A percentile compares a stretch with the other conserved stretches of the same genome.
phyloP scores from a whole-genome alignment of 2,113 vertebrate species.

The Synchiropus splendidus region DNA sequence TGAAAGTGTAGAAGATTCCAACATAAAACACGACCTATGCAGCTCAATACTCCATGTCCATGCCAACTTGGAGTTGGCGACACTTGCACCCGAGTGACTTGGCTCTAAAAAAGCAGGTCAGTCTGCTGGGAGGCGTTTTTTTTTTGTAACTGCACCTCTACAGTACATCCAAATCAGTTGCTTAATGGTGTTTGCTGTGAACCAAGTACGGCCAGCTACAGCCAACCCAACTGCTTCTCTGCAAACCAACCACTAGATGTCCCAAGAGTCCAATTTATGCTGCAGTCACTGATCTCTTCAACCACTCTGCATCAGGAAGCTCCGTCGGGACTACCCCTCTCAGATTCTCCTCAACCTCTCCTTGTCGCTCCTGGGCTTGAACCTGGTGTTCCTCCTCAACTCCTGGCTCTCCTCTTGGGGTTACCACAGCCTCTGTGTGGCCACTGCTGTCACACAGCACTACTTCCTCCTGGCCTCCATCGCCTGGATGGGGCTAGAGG shows the following conservation, averaged over 20 bases:
- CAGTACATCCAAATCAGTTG: too few relatives aligned
- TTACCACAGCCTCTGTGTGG: conserved; percentile 63
- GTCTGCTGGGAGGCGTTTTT: too few relatives aligned
- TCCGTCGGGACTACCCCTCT: conserved; percentile 76
- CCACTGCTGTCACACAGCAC: conserved; percentile 62
- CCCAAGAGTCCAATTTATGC: background rate
- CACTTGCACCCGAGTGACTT: too few relatives aligned
- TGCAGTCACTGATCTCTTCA: background rate
- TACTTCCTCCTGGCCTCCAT: conserved; percentile 84
- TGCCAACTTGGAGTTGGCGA: too few relatives aligned
- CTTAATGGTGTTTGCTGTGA: too few relatives aligned
- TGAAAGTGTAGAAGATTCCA: too few relatives aligned
- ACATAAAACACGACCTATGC: too few relatives aligned
- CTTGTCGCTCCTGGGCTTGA: conserved; percentile 73
- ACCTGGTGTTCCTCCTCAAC: conserved; percentile 75
- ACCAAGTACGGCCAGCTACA: too few relatives aligned
- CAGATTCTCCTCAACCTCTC: conserved; percentile 86
- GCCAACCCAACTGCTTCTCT: too few relatives aligned
- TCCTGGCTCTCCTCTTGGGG: conserved; percentile 76
- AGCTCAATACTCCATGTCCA: too few relatives aligned
- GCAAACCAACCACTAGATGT: background rate
- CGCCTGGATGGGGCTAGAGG: conserved; percentile 85
- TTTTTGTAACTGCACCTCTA: too few relatives aligned
- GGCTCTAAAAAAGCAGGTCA: too few relatives aligned
- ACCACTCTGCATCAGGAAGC: conserved; percentile 60